These are phyloP conservation scores for Cartodere bifasciata DNA, from an alignment of 2,888 invertebrate species.

Conservation along the genomic window DNA sequence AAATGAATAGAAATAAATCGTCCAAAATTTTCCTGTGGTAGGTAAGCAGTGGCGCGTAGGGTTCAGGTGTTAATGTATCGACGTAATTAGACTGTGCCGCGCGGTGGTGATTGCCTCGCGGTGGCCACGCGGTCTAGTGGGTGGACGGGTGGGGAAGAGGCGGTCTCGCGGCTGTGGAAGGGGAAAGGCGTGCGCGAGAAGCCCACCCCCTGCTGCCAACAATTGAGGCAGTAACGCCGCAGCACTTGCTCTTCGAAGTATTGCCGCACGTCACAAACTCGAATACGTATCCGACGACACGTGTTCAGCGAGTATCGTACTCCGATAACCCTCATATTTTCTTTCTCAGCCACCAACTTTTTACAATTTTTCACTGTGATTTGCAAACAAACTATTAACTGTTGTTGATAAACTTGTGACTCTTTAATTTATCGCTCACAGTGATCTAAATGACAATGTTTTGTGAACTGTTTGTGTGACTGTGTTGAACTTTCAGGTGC, in stretches of 20 bases:
- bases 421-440: background rate
- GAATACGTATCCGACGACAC: no score
- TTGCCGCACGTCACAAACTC: no score
- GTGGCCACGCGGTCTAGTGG: slow-evolving; percentile 33
- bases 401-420: slow-evolving; percentile 2
- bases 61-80: slow-evolving; percentile 31
- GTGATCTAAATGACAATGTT: slow-evolving; percentile 21
- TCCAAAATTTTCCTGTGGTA: no score
- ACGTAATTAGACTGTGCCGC: slow-evolving; percentile 31
- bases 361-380: background rate
- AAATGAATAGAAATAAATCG: no score
- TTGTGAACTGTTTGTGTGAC: slow-evolving; percentile 18
- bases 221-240: background rate
- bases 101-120: slow-evolving; percentile 31
- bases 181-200: slow-evolving; percentile 35
- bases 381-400: background rate
- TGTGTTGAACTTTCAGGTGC: slow-evolving; percentile 26
- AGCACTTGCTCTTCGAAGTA: background rate
- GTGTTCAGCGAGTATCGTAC: no score
- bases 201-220: slow-evolving; percentile 13
- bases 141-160: slow-evolving; percentile 33
- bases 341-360: no score
- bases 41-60: no score
- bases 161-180: slow-evolving; percentile 26
- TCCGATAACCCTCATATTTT: no score